Conservation (phyloP, 2,113 vertebrate species). For the Lepidothrix coronata region DNA sequence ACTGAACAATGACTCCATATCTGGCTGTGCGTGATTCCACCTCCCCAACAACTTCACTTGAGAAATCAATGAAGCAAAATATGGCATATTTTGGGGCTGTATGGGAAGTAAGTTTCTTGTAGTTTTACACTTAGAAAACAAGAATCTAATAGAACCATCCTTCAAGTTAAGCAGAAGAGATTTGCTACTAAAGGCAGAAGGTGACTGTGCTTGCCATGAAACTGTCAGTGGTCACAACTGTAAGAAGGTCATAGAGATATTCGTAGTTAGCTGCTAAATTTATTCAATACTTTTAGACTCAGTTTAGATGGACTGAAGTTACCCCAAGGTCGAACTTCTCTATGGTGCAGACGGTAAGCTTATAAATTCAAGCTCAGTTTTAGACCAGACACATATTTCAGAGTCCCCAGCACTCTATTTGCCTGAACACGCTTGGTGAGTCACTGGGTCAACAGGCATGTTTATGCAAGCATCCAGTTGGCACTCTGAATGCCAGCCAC, state of each 20-base stretch:
- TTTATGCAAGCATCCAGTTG: not conserved
- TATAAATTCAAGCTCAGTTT: constrained; percentile 22
- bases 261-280: not conserved
- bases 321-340: not conserved
- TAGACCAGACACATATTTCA: not conserved
- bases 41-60: not conserved
- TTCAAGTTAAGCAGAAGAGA: not conserved
- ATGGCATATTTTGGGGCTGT: not conserved
- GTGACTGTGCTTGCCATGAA: not conserved
- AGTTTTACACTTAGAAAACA: not conserved
- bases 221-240: not conserved
- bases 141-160: not conserved
- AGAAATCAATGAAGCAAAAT: not conserved
- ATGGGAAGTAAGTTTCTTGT: not conserved
- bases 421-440: not conserved
- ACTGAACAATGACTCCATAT: not conserved
- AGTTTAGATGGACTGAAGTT: constrained; percentile 20
- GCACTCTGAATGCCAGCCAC: not conserved
- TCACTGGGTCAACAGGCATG: not conserved
- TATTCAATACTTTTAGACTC: not conserved
- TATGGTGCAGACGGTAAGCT: not conserved
- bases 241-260: not conserved
- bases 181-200: not conserved
- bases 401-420: not conserved
- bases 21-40: not conserved